phyloP scores from a whole-genome alignment of 2,888 invertebrate genomes.

The Sminthurinus aureus region DNA sequence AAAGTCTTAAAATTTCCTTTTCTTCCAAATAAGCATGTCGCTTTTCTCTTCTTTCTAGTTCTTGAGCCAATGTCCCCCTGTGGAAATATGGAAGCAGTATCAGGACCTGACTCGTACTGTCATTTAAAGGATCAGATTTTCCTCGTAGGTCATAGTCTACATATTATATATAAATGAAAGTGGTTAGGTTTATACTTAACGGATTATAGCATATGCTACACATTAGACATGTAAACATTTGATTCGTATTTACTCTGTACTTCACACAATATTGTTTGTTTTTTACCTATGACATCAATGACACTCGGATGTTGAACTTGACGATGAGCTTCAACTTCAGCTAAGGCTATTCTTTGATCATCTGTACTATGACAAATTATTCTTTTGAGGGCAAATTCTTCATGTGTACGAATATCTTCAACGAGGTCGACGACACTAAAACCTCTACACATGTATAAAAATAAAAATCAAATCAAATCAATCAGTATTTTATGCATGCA shows the following conservation, averaged over 20 bases:
- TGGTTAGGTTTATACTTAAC: background rate
- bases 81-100: slow-evolving; percentile 75
- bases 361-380: slow-evolving; percentile 81
- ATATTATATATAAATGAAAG: too few relatives aligned
- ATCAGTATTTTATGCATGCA: background rate
- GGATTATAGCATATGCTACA: background rate
- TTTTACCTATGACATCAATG: slow-evolving; percentile 69
- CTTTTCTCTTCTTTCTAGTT: slow-evolving; percentile 70
- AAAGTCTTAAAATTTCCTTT: slow-evolving; percentile 73
- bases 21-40: slow-evolving; percentile 71
- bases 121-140: slow-evolving; percentile 71
- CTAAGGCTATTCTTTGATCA: slow-evolving; percentile 69
- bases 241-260: background rate
- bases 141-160: slow-evolving; percentile 72
- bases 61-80: slow-evolving; percentile 77
- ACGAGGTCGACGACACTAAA: slow-evolving; percentile 82
- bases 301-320: slow-evolving; percentile 76
- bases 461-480: too few relatives aligned
- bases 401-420: slow-evolving; percentile 72
- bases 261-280: background rate
- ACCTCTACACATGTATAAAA: slow-evolving; percentile 69
- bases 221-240: background rate
- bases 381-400: slow-evolving; percentile 78
- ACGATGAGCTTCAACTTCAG: slow-evolving; percentile 73
- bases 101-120: slow-evolving; percentile 75